Conservation (phyloP, 1,140 invertebrate genomes). For the Drosophila ananassae region DNA sequence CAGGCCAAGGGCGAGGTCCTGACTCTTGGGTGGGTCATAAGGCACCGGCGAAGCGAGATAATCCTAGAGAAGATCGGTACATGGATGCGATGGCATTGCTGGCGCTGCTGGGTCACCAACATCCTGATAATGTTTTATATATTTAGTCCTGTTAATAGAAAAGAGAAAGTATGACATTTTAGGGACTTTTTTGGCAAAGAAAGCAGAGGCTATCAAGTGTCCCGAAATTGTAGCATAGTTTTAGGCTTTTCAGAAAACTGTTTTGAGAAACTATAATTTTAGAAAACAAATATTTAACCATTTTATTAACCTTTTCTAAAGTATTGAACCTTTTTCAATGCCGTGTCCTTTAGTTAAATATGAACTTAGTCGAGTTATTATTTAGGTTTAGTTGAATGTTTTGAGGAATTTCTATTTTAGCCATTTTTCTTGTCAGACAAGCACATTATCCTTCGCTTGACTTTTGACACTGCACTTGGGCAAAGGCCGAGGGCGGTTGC, state of each 20-base stretch:
- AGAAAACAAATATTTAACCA: no score
- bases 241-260: slow-evolving; percentile 7
- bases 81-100: slow-evolving; percentile 12
- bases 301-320: no score
- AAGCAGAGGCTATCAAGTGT: neutral
- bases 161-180: neutral
- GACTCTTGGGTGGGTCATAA: slow-evolving; percentile 6
- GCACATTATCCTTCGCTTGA: slow-evolving; percentile 60
- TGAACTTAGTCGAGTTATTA: neutral
- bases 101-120: slow-evolving; percentile 3
- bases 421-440: slow-evolving; percentile 55
- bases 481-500: slow-evolving; percentile 2
- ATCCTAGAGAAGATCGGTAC: slow-evolving; percentile 13
- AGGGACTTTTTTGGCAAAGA: neutral
- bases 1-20: neutral
- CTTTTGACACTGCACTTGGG: slow-evolving; percentile 71
- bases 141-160: slow-evolving; percentile 3
- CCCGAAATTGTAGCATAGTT: slow-evolving; percentile 18
- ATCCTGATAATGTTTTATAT: neutral
- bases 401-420: slow-evolving; percentile 5
- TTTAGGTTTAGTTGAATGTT: slow-evolving; percentile 13
- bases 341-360: neutral
- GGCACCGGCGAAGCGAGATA: slow-evolving; percentile 1
- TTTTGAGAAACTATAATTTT: no score
- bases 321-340: neutral